Evolutionary conservation across 1,140 invertebrate genomes (phyloP), one percentile per base, ranked within the genome.

Genomic region (Drosophila sechellia): DNA sequence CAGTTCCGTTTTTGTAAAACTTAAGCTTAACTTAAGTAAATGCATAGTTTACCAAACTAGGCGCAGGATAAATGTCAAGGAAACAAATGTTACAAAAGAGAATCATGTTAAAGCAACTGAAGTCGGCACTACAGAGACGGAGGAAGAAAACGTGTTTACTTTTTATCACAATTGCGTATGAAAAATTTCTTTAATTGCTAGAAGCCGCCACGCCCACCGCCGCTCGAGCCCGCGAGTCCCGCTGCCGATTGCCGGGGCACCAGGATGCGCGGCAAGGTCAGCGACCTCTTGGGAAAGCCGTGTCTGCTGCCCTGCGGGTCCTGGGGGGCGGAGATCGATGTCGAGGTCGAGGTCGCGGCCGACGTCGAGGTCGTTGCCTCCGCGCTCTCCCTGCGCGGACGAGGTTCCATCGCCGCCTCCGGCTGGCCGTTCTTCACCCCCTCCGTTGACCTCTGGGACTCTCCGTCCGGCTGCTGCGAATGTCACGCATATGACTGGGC

Each of bases 101-200:
- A 77, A 65, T 76, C 75, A 45, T 59, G 61, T 61, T 52, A 69
- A 46, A 59, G 15, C 55, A 59, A 71, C 40, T 58, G 31, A 49
- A 45, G 37, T 40, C 35, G 20, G 48, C 39, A 60, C 15, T 42
- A 22, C 20, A 52, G 49, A 58, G 53, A 31, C 12, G 52, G 37
- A 56, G 37, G 48, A 73, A 45, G 15, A 52, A 61, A 68, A 69
- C 40, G 40, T 45, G 37, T 74, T 90, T 77, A 91, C 71, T 91
- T 91, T 91, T 91, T 91, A 91, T 91, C 90, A 91, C 90, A 91
- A 91, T 91, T 91, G 79, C 90, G 90, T 90, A 91, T 91, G 90
- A 91, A 91, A 86, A 91, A 91, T 86, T 91, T 91, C 84, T 91
- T 91, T 91, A 91, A 86, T 86, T 91, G 90, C 90, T 91, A 91